Base-by-base conservation (phyloP, 2,888 invertebrate genomes). In the Microchrysa polita region DNA sequence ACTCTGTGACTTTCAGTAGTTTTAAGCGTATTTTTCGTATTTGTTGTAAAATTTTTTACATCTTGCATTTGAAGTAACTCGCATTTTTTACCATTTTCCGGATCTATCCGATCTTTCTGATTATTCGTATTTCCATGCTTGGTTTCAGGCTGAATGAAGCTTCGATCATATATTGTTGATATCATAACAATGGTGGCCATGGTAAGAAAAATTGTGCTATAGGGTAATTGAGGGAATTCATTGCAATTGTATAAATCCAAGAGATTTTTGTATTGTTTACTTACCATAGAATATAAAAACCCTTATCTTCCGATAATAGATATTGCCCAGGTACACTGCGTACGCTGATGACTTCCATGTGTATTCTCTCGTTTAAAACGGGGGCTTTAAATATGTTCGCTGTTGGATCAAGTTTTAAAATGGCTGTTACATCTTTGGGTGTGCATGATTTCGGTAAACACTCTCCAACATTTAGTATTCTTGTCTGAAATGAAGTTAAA, bases 361-460 rank as follows among this genome's bases (percentile, higher is more conserved):
- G 40, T 5, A 55, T 4, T 5, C n/a, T 55, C 1, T 69, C 34
- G 4, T 12, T 18, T 78, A 5, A 77, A 75, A n/a, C 79, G 9
- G 80, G 23, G 14, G 79, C 74, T 1, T 77, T 77, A 14, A 84
- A 75, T 80, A 83, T 81, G 63, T 79, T 80, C 0, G 80, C 82
- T 74, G 83, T 80, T 0, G 84, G 83, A 79, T 85, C 85, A 52
- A 81, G 59, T 78, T 82, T 77, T 83, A 84, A 75, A 88, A 82
- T 81, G 1, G 83, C 81, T 53, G 86, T 83, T 20, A 92, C 81
- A 75, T 90, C 90, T 1, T 82, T 79, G 1, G 86, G 80, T 59
- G 87, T 87, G 81, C 93, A 94, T 0, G 91, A 88, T 74, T 87
- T 86, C 5, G 93, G 94, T 78, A 93, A 83, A 80, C 93, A 94